These are phyloP conservation scores for Caenorhabditis sp. DNA, from an alignment of 2,888 invertebrate species.

Conservation along the genomic window DNA sequence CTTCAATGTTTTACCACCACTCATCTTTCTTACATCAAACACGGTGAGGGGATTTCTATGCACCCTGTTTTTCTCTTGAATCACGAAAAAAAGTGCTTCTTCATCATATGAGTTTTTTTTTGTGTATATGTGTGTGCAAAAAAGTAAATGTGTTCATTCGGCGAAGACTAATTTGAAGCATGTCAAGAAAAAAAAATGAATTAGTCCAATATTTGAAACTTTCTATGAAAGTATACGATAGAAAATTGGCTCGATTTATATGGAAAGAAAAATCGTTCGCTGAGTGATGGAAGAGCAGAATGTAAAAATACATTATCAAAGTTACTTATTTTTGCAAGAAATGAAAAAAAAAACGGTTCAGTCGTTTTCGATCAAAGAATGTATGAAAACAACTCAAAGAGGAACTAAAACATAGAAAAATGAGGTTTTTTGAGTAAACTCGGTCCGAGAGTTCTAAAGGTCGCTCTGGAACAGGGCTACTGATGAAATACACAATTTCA, in stretches of 20 bases:
- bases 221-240: not conserved
- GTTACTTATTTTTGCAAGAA: no score
- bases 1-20: not conserved
- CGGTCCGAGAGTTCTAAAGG: no score
- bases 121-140: not conserved
- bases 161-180: not conserved
- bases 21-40: not conserved
- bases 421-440: no score
- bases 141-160: not conserved
- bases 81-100: not conserved
- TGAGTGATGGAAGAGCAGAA: no score
- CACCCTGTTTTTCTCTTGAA: no score
- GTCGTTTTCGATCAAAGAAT: no score
- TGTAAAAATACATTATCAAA: no score
- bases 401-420: no score
- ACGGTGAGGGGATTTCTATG: not conserved
- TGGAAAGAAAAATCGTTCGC: not conserved
- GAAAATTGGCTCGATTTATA: not conserved
- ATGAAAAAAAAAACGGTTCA: no score
- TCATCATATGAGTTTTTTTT: not conserved
- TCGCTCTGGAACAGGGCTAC: no score
- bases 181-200: not conserved
- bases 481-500: no score
- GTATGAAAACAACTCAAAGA: no score
- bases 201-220: conserved; percentile 1